Evolutionary conservation across 2,797 vertebrate species (phyloP), one percentile per base, ranked within the genome.

Genomic region (Cichlasoma orientale): DNA sequence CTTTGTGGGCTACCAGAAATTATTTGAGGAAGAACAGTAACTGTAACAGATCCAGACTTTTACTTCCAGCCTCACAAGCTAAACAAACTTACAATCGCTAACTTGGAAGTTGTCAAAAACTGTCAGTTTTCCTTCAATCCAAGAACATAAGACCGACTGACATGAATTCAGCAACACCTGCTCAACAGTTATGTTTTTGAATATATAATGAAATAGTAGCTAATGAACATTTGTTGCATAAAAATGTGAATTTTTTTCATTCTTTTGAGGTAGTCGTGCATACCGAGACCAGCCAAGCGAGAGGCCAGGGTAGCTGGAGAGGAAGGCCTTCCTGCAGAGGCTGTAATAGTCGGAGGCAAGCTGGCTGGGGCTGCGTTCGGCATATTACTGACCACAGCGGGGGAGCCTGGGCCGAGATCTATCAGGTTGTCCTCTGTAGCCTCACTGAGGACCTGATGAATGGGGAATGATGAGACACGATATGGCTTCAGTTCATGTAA

Each of bases 351-450:
- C 76, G 92, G n/a, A 13, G 92, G 94, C 83, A 95, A 72, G 77
- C 88, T 89, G 83, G 86, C 85, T 0, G 97, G 94, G 3, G 94
- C 95, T 3, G 94, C 92, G 72, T 82, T 96, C 4, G 96, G 93
- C 96, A 97, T 96, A n/a, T 98, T 97, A 92, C 98, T 99, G 91
- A 99, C 97, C 79, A 99, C 98, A 0, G 98, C 98, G 0, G 98
- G 98, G 74, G 98, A 99, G 36, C 98, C 98, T 0, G 98, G 98
- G 50, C 98, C 98, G 55, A 99, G 94, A 90, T 99, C 98, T 87
- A 99, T 99, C 84, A 99, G 95, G 89, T 99, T 99, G 89, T 99
- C 98, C 86, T 99, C 98, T 0, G 97, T 98, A 9, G 98, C 98
- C 73, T 99, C 98, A 3, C 92, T 98, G 88, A 99, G 94, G 4